These are phyloP conservation scores for Zygothrica quintamaculata DNA, from an alignment of 2,888 invertebrate genomes.

Conservation along the genomic window DNA sequence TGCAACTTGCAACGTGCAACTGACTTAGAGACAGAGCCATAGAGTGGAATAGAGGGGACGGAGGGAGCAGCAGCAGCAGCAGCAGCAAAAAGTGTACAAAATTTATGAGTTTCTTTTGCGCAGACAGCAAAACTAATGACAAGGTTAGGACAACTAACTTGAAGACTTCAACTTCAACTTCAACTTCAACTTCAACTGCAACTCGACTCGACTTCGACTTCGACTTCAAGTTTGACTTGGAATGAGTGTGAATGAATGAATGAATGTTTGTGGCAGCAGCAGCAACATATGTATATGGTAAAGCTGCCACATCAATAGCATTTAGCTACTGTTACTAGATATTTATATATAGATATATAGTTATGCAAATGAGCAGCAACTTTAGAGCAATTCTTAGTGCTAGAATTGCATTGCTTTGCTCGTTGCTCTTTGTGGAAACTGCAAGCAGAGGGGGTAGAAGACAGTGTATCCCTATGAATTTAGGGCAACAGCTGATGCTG, in stretches of 20 bases:
- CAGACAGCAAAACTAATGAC: conserved; percentile 45
- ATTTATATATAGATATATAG: no score
- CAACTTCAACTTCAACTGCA: neutral
- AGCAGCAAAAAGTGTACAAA: conserved; percentile 23
- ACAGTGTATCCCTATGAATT: no score
- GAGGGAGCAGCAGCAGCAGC: neutral
- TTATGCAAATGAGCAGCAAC: no score
- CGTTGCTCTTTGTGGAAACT: no score
- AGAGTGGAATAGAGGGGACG: neutral
- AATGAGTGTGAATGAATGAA: conserved; percentile 20
- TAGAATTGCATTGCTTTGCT: no score
- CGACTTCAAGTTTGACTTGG: neutral
- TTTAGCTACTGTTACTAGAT: no score
- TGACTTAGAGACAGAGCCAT: conserved; percentile 10
- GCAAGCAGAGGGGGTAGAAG: no score
- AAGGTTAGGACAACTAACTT: conserved; percentile 22
- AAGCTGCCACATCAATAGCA: neutral
- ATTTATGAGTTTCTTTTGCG: conserved; percentile 46
- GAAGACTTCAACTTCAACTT: conserved; percentile 2
- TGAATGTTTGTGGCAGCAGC: conserved; percentile 11
- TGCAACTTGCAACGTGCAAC: conserved; percentile 27
- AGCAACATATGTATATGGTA: neutral
- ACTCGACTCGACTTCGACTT: neutral
- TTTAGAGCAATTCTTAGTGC: no score
- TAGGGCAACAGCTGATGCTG: no score